Evolutionary conservation across 2,888 invertebrate genomes (phyloP).

Genomic region (Sinelater perroti): DNA sequence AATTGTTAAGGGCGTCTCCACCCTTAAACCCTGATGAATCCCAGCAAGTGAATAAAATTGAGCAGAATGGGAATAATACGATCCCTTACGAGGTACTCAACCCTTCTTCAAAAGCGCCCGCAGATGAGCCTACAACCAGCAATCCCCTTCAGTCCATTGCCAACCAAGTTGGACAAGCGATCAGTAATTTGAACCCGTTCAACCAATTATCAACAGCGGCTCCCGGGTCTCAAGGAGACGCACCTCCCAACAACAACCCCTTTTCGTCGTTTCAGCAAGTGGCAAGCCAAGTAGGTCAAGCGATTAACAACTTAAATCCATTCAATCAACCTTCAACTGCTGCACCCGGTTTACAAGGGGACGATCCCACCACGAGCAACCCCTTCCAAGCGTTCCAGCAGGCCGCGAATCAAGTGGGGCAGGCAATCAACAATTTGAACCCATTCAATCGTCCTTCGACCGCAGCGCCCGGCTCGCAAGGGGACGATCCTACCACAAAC

Average conservation of each 20-base stretch:
- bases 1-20: too few relatives aligned
- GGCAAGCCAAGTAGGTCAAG: slow-evolving; percentile 31
- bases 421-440: slow-evolving; percentile 38
- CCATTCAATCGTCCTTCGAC: slow-evolving; percentile 35
- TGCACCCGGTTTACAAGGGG: slow-evolving; percentile 26
- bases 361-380: neutral
- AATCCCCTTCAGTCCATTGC: slow-evolving; percentile 21
- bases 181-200: slow-evolving; percentile 41
- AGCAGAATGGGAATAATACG: too few relatives aligned
- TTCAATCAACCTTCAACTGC: slow-evolving; percentile 37
- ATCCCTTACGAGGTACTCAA: too few relatives aligned
- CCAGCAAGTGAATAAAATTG: too few relatives aligned
- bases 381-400: slow-evolving; percentile 7
- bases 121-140: slow-evolving; percentile 31
- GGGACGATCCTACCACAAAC: slow-evolving; percentile 30
- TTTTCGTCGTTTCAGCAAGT: slow-evolving; percentile 35
- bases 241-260: slow-evolving; percentile 29
- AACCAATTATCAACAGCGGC: slow-evolving; percentile 16
- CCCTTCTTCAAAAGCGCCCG: too few relatives aligned
- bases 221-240: slow-evolving; percentile 35
- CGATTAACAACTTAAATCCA: slow-evolving; percentile 37
- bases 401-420: slow-evolving; percentile 13
- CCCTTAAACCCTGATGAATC: too few relatives aligned
- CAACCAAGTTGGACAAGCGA: slow-evolving; percentile 15
- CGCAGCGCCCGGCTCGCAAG: slow-evolving; percentile 32